These are phyloP conservation scores for Eilema depressum DNA, from an alignment of 2,888 invertebrate genomes.

Conservation along the genomic window DNA sequence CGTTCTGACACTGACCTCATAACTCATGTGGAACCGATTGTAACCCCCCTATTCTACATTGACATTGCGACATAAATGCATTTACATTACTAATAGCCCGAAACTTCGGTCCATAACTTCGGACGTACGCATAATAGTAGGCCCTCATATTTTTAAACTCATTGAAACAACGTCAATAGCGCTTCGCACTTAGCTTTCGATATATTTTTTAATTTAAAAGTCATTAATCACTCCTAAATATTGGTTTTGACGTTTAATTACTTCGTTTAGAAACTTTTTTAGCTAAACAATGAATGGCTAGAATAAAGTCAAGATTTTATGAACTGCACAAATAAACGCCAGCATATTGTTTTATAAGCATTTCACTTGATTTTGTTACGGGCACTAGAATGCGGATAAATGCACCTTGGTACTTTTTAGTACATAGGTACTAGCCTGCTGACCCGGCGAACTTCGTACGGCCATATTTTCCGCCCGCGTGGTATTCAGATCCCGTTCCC, in stretches of 20 bases:
- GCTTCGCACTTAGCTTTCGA: conserved; percentile 11
- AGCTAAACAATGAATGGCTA: neutral
- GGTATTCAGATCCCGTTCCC: too few relatives aligned
- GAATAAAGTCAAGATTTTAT: neutral
- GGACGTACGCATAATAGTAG: neutral
- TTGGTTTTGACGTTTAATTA: conserved; percentile 27
- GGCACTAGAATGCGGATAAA: too few relatives aligned
- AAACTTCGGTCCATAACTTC: conserved; percentile 11
- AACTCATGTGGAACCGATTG: too few relatives aligned
- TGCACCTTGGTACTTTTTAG: too few relatives aligned
- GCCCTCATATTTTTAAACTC: neutral
- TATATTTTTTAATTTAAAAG: conserved; percentile 14
- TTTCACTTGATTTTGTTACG: too few relatives aligned
- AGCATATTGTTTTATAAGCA: neutral
- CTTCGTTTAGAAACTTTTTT: conserved; percentile 7
- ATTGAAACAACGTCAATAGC: conserved; percentile 14
- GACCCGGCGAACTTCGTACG: too few relatives aligned
- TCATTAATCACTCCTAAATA: conserved; percentile 30
- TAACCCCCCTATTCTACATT: too few relatives aligned
- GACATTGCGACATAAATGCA: too few relatives aligned
- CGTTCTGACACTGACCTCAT: too few relatives aligned
- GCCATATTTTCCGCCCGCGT: too few relatives aligned
- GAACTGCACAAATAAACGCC: neutral
- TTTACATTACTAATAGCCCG: conserved; percentile 3
- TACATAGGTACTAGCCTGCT: too few relatives aligned